Evolutionary conservation across 2,797 vertebrate genomes (phyloP).

Genomic region (Sebastes baramenuke): DNA sequence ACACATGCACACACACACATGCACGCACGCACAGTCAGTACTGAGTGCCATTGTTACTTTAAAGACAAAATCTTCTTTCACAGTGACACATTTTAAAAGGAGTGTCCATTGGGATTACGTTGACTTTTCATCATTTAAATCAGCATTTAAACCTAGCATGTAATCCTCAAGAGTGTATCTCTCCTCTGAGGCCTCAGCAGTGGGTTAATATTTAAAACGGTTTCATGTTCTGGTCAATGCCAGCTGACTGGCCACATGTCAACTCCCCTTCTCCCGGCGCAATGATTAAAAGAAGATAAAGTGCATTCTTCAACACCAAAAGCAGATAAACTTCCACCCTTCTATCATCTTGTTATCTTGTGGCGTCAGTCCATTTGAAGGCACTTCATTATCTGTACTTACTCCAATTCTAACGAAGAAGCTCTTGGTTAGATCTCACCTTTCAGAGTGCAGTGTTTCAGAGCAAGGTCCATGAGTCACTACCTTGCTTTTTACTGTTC

Average conservation of each 20-base stretch:
- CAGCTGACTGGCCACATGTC: conserved; percentile 59
- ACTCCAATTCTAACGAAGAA: conserved; percentile 6
- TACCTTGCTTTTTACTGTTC: conserved; percentile 22
- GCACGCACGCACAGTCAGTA: conserved; percentile 6
- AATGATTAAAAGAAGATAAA: conserved; percentile 31
- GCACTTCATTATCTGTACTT: neutral
- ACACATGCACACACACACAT: neutral
- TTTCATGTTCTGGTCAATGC: conserved; percentile 76
- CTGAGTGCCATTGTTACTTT: conserved; percentile 27
- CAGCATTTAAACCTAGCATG: neutral
- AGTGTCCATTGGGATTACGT: neutral
- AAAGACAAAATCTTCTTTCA: conserved; percentile 2
- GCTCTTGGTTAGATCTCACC: neutral
- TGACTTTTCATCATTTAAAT: neutral
- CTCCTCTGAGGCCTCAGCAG: conserved; percentile 28
- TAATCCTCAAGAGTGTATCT: conserved; percentile 1
- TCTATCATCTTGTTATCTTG: conserved; percentile 1
- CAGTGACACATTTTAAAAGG: neutral
- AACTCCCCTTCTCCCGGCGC: conserved; percentile 12
- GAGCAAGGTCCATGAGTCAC: conserved; percentile 23
- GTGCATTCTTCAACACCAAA: conserved; percentile 2
- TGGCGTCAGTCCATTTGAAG: neutral
- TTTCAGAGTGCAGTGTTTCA: neutral
- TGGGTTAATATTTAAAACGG: conserved; percentile 87
- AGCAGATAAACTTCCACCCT: neutral